These are phyloP conservation scores for Nymphicus hollandicus DNA, from an alignment of 2,113 vertebrate species.

Conservation along the genomic window DNA sequence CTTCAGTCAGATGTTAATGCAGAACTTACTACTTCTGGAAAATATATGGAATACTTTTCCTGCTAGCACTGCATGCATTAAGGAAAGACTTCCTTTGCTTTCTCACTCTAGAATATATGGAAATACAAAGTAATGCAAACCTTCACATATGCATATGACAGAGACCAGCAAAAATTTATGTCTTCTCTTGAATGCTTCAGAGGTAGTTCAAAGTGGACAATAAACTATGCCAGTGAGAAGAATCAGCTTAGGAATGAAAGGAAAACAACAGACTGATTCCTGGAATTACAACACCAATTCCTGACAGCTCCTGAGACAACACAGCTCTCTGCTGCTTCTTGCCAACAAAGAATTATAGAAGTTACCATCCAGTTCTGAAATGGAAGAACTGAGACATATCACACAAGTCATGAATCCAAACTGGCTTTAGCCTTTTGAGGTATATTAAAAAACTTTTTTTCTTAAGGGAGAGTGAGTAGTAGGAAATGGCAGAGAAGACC, in stretches of 20 bases:
- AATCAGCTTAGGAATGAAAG: neutral
- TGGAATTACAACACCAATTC: neutral
- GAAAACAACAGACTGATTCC: neutral
- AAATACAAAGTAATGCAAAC: neutral
- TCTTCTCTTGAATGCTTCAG: neutral
- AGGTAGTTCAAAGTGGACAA: neutral
- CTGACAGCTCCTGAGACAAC: neutral
- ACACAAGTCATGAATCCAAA: neutral
- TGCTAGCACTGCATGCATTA: neutral
- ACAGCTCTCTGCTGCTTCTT: neutral
- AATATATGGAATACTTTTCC: neutral
- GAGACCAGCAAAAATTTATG: neutral
- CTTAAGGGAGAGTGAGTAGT: neutral
- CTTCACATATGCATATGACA: neutral
- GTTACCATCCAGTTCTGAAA: neutral
- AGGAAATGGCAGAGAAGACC: neutral
- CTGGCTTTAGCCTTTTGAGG: neutral
- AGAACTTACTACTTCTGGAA: neutral
- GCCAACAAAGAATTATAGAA: neutral
- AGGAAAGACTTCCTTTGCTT: neutral
- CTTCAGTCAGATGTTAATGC: neutral
- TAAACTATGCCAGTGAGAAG: neutral
- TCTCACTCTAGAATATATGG: neutral
- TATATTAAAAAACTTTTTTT: neutral
- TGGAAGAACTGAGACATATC: neutral